Evolutionary conservation across 2,888 invertebrate species (phyloP).

Genomic region (Homarus gammarus): DNA sequence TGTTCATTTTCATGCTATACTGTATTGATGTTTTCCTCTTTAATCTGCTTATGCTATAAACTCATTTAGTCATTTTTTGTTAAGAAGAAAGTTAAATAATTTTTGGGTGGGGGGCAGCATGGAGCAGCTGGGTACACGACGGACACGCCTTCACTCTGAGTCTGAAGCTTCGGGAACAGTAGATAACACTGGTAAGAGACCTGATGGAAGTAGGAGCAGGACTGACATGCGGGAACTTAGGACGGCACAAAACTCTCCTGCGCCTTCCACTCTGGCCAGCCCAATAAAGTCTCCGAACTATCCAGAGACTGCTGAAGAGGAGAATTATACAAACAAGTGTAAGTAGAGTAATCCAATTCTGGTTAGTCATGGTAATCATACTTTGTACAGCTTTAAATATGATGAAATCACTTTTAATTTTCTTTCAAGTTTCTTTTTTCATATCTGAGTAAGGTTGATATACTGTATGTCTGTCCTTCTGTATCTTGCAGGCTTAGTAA

Average conservation of each 20-base stretch:
- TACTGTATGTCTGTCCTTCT: too few relatives aligned
- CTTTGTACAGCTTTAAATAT: too few relatives aligned
- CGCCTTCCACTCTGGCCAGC: constrained; percentile 79
- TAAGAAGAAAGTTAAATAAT: constrained; percentile 66
- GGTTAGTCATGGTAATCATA: too few relatives aligned
- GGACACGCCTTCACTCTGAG: constrained; percentile 83
- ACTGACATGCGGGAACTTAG: constrained; percentile 35
- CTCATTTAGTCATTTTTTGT: constrained; percentile 29
- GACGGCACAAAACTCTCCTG: constrained; percentile 57
- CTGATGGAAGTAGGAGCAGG: constrained; percentile 37
- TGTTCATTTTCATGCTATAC: constrained; percentile 10
- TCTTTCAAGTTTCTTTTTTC: too few relatives aligned
- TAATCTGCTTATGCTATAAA: background rate
- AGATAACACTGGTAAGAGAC: constrained; percentile 38
- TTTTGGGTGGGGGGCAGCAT: constrained; percentile 78
- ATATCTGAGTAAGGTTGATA: too few relatives aligned
- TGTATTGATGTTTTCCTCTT: background rate
- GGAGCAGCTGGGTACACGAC: constrained; percentile 78
- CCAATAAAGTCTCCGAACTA: constrained; percentile 84
- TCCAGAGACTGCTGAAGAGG: constrained; percentile 50
- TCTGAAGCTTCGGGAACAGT: constrained; percentile 78
- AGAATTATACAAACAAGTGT: constrained; percentile 41
- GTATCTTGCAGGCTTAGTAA: too few relatives aligned
- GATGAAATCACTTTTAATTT: too few relatives aligned
- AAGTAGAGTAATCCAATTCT: too few relatives aligned